Evolutionary conservation across 2,888 invertebrate genomes (phyloP).

Genomic region (Conistra vaccinii): DNA sequence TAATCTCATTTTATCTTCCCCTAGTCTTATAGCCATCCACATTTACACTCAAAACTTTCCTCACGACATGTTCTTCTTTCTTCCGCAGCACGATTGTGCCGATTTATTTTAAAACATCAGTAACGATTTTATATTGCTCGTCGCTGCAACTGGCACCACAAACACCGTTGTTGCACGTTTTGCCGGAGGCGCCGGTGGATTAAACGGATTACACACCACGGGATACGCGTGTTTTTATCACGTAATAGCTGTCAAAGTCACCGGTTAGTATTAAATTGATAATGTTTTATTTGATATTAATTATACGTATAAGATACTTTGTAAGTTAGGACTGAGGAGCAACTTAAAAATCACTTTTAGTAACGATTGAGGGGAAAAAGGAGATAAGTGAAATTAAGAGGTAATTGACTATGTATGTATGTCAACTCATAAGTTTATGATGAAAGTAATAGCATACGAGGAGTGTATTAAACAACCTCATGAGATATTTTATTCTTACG

Average conservation of each 20-base stretch:
- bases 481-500: too few relatives aligned
- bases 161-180: slow-evolving; percentile 73
- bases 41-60: background rate
- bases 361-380: background rate
- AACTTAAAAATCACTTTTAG: background rate
- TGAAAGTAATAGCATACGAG: background rate
- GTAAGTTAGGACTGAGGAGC: background rate
- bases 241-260: slow-evolving; percentile 76
- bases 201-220: slow-evolving; percentile 83
- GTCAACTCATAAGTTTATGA: background rate
- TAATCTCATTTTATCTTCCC: background rate
- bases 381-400: background rate
- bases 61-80: background rate
- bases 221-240: slow-evolving; percentile 80
- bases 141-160: slow-evolving; percentile 69
- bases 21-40: background rate
- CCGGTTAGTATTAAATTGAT: slow-evolving; percentile 44
- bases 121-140: background rate
- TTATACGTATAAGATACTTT: slow-evolving; percentile 16
- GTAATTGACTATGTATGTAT: background rate
- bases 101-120: too few relatives aligned
- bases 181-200: slow-evolving; percentile 79
- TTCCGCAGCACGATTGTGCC: too few relatives aligned
- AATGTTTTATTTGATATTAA: slow-evolving; percentile 40
- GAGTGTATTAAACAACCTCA: background rate